Evolutionary conservation across 2,113 vertebrate species (phyloP).

Genomic region (Pseudorectes ferrugineus): DNA sequence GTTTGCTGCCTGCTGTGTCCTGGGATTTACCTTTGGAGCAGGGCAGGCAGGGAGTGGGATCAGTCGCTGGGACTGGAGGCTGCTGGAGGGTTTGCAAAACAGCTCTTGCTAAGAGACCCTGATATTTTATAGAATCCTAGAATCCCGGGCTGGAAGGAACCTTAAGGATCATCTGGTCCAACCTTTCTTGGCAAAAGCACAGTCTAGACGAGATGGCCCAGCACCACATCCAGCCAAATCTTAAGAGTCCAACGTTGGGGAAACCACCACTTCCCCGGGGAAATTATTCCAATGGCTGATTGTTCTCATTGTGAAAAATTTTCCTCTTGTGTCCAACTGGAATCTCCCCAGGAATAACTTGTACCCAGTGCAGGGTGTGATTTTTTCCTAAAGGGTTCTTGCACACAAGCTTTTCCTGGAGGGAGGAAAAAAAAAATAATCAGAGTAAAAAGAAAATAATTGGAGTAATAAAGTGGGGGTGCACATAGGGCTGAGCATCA

Average conservation of each 20-base stretch:
- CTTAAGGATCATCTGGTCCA: neutral
- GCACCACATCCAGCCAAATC: neutral
- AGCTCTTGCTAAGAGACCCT: neutral
- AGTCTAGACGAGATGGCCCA: neutral
- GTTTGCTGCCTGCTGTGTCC: neutral
- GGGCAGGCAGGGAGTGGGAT: neutral
- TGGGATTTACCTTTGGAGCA: neutral
- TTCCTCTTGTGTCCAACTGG: neutral
- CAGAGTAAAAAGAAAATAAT: neutral
- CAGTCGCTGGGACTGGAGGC: accelerated
- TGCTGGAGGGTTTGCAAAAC: neutral
- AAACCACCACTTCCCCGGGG: neutral
- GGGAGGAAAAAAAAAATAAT: neutral
- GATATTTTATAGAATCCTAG: neutral
- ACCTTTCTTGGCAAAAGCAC: neutral
- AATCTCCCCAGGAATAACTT: neutral
- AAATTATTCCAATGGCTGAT: neutral
- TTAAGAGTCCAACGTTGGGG: neutral
- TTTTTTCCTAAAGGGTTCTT: neutral
- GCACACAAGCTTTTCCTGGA: neutral
- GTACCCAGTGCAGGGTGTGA: neutral
- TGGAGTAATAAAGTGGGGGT: neutral
- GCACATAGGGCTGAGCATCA: neutral
- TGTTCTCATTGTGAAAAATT: neutral
- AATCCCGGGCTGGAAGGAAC: neutral